Percentiles rank a stretch among this genome's conserved stretches.
Conservation (phyloP, 2,888 invertebrate genomes). For the Silvanus unidentatus region DNA sequence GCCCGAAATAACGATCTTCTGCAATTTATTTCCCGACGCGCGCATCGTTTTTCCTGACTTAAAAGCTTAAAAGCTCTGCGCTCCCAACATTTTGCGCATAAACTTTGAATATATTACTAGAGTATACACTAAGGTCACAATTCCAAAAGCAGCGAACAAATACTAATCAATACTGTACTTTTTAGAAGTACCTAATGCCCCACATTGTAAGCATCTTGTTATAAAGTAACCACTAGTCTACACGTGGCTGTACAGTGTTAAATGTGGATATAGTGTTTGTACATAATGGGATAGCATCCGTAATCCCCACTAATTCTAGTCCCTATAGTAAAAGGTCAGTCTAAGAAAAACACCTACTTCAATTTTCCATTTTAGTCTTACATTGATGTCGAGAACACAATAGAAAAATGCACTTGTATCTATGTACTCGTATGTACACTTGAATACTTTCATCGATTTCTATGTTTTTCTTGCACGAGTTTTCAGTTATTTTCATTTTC, state of each 20-base stretch:
- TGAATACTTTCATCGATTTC: too few relatives aligned
- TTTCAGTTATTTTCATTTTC: too few relatives aligned
- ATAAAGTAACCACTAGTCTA: background rate
- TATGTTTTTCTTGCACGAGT: too few relatives aligned
- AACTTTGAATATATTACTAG: background rate
- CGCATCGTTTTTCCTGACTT: background rate
- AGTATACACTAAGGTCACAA: background rate
- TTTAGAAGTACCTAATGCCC: conserved; percentile 40
- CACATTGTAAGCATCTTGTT: conserved; percentile 32
- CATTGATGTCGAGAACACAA: too few relatives aligned
- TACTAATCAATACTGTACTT: conserved; percentile 37
- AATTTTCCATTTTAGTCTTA: too few relatives aligned
- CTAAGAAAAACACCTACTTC: background rate
- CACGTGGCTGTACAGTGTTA: conserved; percentile 1
- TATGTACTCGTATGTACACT: too few relatives aligned
- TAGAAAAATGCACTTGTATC: too few relatives aligned
- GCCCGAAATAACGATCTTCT: background rate
- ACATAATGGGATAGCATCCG: conserved; percentile 8
- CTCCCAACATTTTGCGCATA: background rate
- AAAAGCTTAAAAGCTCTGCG: background rate
- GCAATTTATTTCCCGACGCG: conserved; percentile 1
- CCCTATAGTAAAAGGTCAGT: conserved; percentile 3
- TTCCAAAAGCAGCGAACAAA: background rate
- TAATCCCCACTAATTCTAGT: background rate
- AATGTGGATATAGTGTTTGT: too few relatives aligned